These are phyloP conservation scores for Blera fallax DNA, from an alignment of 2,888 invertebrate species.

Conservation along the genomic window DNA sequence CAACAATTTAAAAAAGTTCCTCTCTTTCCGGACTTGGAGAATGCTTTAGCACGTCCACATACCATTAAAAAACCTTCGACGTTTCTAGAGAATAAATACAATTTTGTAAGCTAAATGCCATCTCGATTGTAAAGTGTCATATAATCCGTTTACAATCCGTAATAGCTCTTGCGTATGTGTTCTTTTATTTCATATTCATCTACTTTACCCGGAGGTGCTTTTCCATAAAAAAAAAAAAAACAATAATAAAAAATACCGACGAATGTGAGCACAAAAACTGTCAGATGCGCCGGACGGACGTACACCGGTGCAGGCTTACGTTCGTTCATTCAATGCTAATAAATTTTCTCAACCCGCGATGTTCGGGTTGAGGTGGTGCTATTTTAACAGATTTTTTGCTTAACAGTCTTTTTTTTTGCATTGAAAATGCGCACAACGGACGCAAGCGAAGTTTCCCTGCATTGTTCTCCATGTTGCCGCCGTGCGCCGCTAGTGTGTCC, in stretches of 20 bases:
- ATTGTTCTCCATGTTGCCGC: conserved; percentile 31
- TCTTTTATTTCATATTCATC: conserved; percentile 25
- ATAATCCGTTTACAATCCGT: conserved; percentile 6
- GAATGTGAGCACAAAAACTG: conserved; percentile 17
- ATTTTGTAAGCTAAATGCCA: neutral
- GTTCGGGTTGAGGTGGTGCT: neutral
- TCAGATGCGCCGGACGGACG: conserved; percentile 32
- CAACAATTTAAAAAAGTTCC: too few relatives aligned
- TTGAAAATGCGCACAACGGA: conserved; percentile 37
- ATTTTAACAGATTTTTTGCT: conserved; percentile 20
- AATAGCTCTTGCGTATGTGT: conserved; percentile 9
- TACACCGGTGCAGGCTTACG: conserved; percentile 46
- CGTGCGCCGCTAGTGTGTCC: conserved; percentile 33
- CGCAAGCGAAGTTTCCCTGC: conserved; percentile 44
- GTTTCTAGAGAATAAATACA: too few relatives aligned
- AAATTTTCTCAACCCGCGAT: conserved; percentile 46
- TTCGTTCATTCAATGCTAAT: conserved; percentile 54
- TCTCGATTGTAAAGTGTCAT: conserved; percentile 24
- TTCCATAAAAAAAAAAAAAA: neutral
- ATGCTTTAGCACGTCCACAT: too few relatives aligned
- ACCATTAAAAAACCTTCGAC: too few relatives aligned
- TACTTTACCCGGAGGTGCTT: conserved; percentile 38
- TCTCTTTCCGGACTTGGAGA: too few relatives aligned
- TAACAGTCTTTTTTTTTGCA: conserved; percentile 26
- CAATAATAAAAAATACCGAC: neutral